Conservation (phyloP, 2,888 invertebrate genomes). For the Tetanocera ferruginea region DNA sequence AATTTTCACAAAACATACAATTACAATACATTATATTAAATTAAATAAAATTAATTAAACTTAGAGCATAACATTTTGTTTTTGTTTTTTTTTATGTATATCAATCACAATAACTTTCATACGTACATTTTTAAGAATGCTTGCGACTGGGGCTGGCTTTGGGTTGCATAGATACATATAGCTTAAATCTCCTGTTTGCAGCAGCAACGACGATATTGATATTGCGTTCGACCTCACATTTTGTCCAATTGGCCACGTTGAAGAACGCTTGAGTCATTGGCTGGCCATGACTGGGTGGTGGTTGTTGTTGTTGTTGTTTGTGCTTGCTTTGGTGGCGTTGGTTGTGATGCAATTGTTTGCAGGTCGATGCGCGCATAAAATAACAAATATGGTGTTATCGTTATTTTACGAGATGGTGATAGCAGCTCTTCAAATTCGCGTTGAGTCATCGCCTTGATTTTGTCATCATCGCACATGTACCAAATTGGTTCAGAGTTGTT, state of each 20-base stretch:
- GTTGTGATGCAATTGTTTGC: slow-evolving; percentile 53
- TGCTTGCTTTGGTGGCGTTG: slow-evolving; percentile 51
- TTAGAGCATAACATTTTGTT: not conserved
- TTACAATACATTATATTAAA: not conserved
- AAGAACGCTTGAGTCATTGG: slow-evolving; percentile 64
- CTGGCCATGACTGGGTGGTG: slow-evolving; percentile 47
- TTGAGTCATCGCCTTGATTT: slow-evolving; percentile 82
- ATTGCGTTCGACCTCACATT: slow-evolving; percentile 56
- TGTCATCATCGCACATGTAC: slow-evolving; percentile 92
- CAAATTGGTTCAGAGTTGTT: slow-evolving; percentile 72
- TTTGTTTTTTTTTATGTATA: not conserved
- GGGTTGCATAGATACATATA: slow-evolving; percentile 13
- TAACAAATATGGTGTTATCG: slow-evolving; percentile 87
- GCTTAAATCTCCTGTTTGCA: slow-evolving; percentile 41
- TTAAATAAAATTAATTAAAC: slow-evolving; percentile 16
- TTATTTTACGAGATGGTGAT: slow-evolving; percentile 79
- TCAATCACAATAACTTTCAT: slow-evolving; percentile 10
- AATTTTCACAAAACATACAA: not conserved
- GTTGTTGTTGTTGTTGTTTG: slow-evolving; percentile 35
- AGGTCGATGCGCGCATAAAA: slow-evolving; percentile 81
- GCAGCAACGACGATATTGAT: slow-evolving; percentile 34
- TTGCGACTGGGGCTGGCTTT: slow-evolving; percentile 15
- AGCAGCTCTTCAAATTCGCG: slow-evolving; percentile 85
- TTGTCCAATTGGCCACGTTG: slow-evolving; percentile 52
- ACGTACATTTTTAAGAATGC: not conserved